phyloP scores from a whole-genome alignment of 2,113 vertebrate genomes.

The Spilogale gracilis region DNA sequence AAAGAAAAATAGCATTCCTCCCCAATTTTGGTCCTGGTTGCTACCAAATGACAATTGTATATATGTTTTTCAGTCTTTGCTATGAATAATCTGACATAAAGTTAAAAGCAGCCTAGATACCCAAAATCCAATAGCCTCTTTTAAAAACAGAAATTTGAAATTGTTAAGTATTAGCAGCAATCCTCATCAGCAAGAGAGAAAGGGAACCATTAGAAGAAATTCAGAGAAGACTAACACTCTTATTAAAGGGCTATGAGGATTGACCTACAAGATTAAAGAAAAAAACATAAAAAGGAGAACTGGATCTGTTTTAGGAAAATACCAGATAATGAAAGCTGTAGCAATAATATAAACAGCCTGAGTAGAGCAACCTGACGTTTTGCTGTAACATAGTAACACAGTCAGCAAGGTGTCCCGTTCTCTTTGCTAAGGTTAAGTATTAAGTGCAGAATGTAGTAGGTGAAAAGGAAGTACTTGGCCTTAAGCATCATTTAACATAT shows the following conservation, averaged over 20 bases:
- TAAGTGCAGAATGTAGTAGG: neutral
- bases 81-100: conserved; percentile 37
- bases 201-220: neutral
- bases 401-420: neutral
- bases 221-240: neutral
- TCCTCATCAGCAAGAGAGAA: conserved; percentile 5
- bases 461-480: neutral
- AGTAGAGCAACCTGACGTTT: neutral
- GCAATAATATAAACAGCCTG: neutral
- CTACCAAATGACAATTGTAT: conserved; percentile 22
- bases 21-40: neutral
- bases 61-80: conserved; percentile 15
- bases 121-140: neutral
- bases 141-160: conserved; percentile 7
- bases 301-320: neutral
- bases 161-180: neutral
- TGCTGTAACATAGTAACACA: neutral
- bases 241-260: neutral
- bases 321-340: neutral
- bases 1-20: neutral
- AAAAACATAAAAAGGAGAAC: neutral
- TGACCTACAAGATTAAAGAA: conserved; percentile 37
- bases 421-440: neutral
- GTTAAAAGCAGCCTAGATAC: conserved; percentile 27
- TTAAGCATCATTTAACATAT: conserved; percentile 16